A percentile compares a stretch with the other conserved stretches of the same genome.
phyloP scores from a whole-genome alignment of 2,888 invertebrate species.

The Rotaria socialis region DNA sequence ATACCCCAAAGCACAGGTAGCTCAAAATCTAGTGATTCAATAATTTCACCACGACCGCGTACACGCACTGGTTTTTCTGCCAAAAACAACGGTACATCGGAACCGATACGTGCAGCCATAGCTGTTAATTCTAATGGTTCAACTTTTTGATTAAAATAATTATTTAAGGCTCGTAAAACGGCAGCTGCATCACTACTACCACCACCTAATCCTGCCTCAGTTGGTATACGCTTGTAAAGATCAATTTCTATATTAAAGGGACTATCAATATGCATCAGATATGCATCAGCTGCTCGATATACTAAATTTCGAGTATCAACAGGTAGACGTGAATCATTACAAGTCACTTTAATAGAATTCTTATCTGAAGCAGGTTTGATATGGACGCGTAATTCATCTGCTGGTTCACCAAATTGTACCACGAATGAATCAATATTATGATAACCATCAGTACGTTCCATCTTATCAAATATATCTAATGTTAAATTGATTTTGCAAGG shows the following conservation, averaged over 20 bases:
- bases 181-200: constrained; percentile 27
- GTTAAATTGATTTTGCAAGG: constrained; percentile 26
- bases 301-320: constrained; percentile 22
- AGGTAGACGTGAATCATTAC: background rate
- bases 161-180: background rate
- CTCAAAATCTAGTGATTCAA: background rate
- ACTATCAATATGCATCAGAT: background rate
- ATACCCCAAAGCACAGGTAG: background rate
- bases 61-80: background rate
- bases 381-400: background rate
- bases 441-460: background rate
- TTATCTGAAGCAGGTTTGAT: background rate
- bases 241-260: background rate
- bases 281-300: background rate
- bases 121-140: background rate
- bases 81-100: background rate
- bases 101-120: background rate
- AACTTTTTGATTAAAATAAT: background rate
- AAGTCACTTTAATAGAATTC: background rate
- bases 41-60: background rate
- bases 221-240: background rate
- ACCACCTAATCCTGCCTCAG: background rate
- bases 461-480: background rate
- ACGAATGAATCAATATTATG: constrained; percentile 12
- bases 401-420: background rate